Conservation (phyloP, 2,888 invertebrate genomes). For the Chrysolina oricalcia region DNA sequence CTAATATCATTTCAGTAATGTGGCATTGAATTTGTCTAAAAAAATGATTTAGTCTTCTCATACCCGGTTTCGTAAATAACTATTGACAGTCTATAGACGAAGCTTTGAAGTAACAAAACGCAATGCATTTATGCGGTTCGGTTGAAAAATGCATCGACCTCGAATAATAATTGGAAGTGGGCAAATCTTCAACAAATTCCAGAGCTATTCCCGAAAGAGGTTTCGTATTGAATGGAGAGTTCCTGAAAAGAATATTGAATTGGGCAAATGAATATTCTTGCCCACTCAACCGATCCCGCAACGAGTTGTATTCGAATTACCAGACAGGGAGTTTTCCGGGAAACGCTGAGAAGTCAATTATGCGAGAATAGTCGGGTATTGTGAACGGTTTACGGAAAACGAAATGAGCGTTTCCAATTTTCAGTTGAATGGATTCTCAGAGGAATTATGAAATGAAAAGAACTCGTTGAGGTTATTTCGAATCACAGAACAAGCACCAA, state of each 20-base stretch:
- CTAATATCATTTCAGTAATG: too few species aligned
- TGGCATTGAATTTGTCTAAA: too few species aligned
- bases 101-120: too few species aligned
- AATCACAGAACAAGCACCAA: background rate
- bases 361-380: background rate
- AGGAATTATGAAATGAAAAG: background rate
- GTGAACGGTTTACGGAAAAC: background rate
- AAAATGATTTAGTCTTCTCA: too few species aligned
- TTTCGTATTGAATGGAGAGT: background rate
- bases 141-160: background rate
- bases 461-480: background rate
- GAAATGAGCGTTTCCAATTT: conserved; percentile 3
- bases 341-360: conserved; percentile 8
- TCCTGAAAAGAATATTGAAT: background rate
- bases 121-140: too few species aligned
- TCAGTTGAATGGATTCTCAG: background rate
- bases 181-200: background rate
- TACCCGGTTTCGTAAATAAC: too few species aligned
- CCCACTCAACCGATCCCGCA: background rate
- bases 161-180: background rate
- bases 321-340: background rate
- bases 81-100: too few species aligned
- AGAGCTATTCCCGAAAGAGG: background rate
- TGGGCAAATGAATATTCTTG: background rate
- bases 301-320: conserved; percentile 11